A percentile compares a stretch with the other conserved stretches of the same genome.
Evolutionary conservation across 2,113 vertebrate species (phyloP).

Genomic region (Hypomesus transpacificus): DNA sequence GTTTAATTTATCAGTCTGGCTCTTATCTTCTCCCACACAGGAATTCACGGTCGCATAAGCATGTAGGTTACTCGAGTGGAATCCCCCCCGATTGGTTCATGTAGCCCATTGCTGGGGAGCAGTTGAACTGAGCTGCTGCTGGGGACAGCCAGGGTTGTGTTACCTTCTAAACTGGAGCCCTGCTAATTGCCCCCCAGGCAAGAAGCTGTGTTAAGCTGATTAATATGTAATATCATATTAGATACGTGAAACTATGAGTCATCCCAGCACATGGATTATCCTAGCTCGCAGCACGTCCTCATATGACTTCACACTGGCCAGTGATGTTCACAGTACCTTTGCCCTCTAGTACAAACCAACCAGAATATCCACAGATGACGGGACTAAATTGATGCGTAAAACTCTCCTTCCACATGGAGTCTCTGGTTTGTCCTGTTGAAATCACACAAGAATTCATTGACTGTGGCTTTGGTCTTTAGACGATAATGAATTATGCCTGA

Average conservation of each 20-base stretch:
- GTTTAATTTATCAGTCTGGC: not conserved
- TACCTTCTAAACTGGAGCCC: not conserved
- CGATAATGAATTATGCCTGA: too few relatives aligned
- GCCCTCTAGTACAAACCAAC: not conserved
- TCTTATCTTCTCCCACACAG: not conserved
- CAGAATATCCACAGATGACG: too few relatives aligned
- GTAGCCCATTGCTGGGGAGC: not conserved
- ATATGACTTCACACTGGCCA: not conserved
- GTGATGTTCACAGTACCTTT: not conserved
- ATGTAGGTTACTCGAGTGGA: slow-evolving; percentile 1
- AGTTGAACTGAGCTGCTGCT: not conserved
- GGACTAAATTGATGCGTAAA: too few relatives aligned
- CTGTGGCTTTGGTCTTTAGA: too few relatives aligned
- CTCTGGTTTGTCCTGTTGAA: too few relatives aligned
- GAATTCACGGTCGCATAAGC: not conserved
- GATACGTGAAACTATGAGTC: slow-evolving; percentile 2
- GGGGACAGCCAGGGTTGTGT: not conserved
- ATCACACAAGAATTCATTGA: too few relatives aligned
- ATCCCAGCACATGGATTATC: slow-evolving; percentile 5
- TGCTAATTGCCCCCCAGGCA: slow-evolving; percentile 8
- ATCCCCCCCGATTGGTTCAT: not conserved
- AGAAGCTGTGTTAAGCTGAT: slow-evolving; percentile 13
- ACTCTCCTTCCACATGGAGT: too few relatives aligned
- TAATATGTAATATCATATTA: slow-evolving; percentile 21
- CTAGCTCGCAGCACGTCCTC: not conserved